Conservation (phyloP, 2,888 invertebrate species). For the Brachyopa scutellaris region DNA sequence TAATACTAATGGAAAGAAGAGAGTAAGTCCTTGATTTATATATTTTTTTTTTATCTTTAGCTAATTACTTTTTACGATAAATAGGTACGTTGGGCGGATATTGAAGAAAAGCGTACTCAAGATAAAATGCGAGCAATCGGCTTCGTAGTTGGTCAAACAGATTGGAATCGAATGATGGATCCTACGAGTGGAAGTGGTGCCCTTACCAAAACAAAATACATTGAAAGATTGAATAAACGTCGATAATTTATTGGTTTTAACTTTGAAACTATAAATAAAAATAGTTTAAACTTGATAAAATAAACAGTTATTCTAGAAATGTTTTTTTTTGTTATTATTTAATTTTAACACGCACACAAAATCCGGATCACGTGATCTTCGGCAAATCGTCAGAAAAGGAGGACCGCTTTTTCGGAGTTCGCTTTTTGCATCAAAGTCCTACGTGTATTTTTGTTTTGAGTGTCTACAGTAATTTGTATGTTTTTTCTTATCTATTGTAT, state of each 20-base stretch:
- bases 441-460: too few species aligned
- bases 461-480: too few species aligned
- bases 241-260: constrained; percentile 50
- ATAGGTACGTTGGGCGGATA: constrained; percentile 98
- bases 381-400: too few species aligned
- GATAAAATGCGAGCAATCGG: constrained; percentile 97
- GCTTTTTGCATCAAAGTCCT: too few species aligned
- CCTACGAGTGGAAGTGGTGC: constrained; percentile 94
- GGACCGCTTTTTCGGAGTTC: too few species aligned
- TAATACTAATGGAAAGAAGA: constrained; percentile 91
- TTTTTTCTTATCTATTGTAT: too few species aligned
- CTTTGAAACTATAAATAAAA: neutral
- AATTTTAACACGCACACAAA: too few species aligned
- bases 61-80: constrained; percentile 8
- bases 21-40: constrained; percentile 85
- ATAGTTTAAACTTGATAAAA: neutral
- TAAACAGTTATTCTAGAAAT: neutral
- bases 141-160: constrained; percentile 97
- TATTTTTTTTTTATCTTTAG: constrained; percentile 14
- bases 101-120: constrained; percentile 95
- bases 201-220: constrained; percentile 96
- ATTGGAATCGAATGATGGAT: constrained; percentile 98
- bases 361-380: too few species aligned
- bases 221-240: constrained; percentile 84
- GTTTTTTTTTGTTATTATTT: neutral